Conservation (phyloP, 2,113 vertebrate species). For the Pygoscelis adeliae region DNA sequence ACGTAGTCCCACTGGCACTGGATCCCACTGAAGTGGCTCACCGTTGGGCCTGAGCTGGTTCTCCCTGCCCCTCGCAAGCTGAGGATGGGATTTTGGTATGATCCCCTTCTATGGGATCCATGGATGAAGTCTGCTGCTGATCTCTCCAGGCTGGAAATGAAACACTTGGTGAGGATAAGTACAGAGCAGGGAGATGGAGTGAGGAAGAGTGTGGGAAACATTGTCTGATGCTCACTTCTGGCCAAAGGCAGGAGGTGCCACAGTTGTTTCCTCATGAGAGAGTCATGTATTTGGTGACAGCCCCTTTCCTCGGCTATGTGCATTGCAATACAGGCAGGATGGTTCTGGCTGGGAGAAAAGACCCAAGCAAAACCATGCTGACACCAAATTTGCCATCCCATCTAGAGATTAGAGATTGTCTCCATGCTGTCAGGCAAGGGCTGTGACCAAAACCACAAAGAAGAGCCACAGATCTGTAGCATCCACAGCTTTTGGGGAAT, state of each 20-base stretch:
- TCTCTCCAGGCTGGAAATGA: neutral
- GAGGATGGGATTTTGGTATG: neutral
- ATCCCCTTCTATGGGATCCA: conserved; percentile 9
- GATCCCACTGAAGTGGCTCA: conserved; percentile 46
- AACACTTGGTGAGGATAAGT: neutral
- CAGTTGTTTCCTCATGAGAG: neutral
- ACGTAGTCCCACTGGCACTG: neutral
- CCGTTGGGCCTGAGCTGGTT: conserved; percentile 38
- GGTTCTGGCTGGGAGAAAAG: neutral
- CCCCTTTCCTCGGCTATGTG: neutral
- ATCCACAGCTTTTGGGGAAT: neutral
- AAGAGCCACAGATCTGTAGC: neutral
- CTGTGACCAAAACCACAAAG: neutral
- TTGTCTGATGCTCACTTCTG: neutral
- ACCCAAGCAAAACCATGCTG: neutral
- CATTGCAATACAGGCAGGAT: neutral
- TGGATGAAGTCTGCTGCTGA: neutral
- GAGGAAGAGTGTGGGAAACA: neutral
- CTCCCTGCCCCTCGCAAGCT: neutral
- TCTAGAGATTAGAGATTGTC: neutral
- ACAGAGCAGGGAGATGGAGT: neutral
- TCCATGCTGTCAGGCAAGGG: neutral
- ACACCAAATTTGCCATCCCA: neutral
- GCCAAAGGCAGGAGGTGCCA: neutral
- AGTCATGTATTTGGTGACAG: neutral